These are phyloP conservation scores for Dolomedes plantarius DNA, from an alignment of 2,888 invertebrate species.

Conservation along the genomic window DNA sequence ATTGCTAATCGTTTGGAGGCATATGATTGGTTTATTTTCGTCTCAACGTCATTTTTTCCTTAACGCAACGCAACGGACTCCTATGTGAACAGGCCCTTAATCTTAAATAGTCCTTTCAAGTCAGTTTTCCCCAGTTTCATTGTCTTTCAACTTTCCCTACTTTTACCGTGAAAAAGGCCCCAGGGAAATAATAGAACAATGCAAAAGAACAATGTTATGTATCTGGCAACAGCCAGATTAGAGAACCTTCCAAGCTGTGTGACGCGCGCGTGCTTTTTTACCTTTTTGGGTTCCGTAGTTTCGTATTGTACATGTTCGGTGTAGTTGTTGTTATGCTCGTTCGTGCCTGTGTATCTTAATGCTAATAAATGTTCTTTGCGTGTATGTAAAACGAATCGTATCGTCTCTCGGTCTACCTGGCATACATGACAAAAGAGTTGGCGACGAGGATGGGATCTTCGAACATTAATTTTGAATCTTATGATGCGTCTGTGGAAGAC, in stretches of 20 bases:
- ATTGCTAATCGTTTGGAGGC: no score
- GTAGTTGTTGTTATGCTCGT: conserved; percentile 38
- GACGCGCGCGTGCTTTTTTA: conserved; percentile 34
- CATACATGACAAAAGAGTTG: conserved; percentile 51
- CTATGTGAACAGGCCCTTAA: no score
- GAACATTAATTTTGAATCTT: conserved; percentile 48
- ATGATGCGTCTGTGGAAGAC: conserved; percentile 48
- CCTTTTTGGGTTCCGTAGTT: conserved; percentile 25
- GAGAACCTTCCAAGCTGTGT: conserved; percentile 30
- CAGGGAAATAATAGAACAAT: no score
- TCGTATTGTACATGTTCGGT: conserved; percentile 35
- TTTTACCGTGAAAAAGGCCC: no score
- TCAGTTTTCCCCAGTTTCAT: no score
- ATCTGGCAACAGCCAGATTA: conserved; percentile 39
- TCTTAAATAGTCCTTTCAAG: no score
- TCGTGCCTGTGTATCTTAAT: conserved; percentile 41
- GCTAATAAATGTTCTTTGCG: conserved; percentile 48
- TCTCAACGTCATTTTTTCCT: no score
- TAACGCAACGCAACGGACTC: no score
- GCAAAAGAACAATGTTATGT: conserved; percentile 40
- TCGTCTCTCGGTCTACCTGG: conserved; percentile 51
- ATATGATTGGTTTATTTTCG: no score
- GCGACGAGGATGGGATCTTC: conserved; percentile 41
- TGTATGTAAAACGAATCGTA: conserved; percentile 53
- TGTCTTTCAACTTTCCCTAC: no score